Percentiles rank a stretch among this genome's conserved stretches.
These are phyloP conservation scores for Diarsia brunnea DNA, from an alignment of 2,888 invertebrate species.

Conservation along the genomic window DNA sequence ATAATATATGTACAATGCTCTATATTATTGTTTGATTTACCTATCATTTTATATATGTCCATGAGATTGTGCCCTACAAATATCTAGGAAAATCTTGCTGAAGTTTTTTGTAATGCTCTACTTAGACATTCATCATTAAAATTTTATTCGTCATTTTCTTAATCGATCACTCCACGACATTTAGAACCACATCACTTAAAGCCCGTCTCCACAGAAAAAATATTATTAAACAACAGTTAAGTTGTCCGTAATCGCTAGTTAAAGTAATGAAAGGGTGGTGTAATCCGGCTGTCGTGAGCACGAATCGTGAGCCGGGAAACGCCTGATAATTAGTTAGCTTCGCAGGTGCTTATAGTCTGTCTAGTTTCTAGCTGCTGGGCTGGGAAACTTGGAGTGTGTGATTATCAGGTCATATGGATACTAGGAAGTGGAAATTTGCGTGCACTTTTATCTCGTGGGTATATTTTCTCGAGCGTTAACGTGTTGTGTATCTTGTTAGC, in stretches of 20 bases:
- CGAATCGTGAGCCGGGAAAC: slow-evolving; percentile 62
- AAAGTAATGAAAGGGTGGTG: slow-evolving; percentile 63
- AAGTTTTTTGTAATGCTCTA: slow-evolving; percentile 1
- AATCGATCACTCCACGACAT: slow-evolving; percentile 3
- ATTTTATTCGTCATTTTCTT: neutral
- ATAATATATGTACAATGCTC: slow-evolving; percentile 46
- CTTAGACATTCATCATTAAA: neutral
- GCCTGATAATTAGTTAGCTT: slow-evolving; percentile 62
- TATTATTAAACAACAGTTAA: slow-evolving; percentile 53
- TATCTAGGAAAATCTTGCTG: slow-evolving; percentile 22
- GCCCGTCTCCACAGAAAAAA: slow-evolving; percentile 29
- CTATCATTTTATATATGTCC: slow-evolving; percentile 41
- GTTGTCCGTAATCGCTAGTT: slow-evolving; percentile 60
- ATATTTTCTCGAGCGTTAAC: neutral
- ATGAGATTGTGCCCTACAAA: slow-evolving; percentile 23
- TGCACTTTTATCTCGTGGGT: neutral
- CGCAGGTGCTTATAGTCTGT: slow-evolving; percentile 50
- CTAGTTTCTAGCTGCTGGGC: slow-evolving; percentile 38
- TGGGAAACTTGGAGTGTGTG: slow-evolving; percentile 45
- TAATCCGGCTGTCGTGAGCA: slow-evolving; percentile 62
- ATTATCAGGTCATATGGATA: slow-evolving; percentile 53
- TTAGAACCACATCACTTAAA: slow-evolving; percentile 13
- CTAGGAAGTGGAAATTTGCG: slow-evolving; percentile 28
- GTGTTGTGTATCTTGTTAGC: neutral
- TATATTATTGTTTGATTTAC: slow-evolving; percentile 57